phyloP scores from a whole-genome alignment of 53 echinoderm and acorn worm genomes.

The Astropecten irregularis region DNA sequence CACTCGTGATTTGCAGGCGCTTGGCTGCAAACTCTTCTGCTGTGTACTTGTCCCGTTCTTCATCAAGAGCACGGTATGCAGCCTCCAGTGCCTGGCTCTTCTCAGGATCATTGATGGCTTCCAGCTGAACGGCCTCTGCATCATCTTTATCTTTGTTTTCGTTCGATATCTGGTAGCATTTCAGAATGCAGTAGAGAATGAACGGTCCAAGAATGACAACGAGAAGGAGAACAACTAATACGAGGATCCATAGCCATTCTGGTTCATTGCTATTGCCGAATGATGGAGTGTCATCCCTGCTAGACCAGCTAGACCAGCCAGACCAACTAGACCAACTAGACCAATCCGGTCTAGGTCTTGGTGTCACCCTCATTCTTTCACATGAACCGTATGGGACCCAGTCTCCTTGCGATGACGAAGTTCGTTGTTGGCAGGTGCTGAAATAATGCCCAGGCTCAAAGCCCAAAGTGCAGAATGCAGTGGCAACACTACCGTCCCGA shows the following conservation, averaged over 20 bases:
- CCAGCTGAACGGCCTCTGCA: not conserved
- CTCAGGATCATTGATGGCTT: no score
- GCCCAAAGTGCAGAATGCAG: not conserved
- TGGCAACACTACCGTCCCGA: not conserved
- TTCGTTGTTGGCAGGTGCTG: not conserved
- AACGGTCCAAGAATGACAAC: not conserved
- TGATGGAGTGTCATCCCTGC: no score
- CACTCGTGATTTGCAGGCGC: not conserved
- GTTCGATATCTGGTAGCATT: no score
- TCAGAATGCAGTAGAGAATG: constrained; percentile 8
- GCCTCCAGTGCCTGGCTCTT: no score
- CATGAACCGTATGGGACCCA: constrained; percentile 8
- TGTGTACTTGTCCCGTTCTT: not conserved
- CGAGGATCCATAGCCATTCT: constrained; percentile 9
- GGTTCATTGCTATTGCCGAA: no score
- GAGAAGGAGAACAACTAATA: not conserved
- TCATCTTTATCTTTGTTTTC: constrained; percentile 3
- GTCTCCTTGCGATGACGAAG: not conserved
- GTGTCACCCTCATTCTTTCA: not conserved
- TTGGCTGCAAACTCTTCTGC: not conserved
- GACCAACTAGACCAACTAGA: constrained; percentile 8
- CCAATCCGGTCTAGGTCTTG: not conserved
- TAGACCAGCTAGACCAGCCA: not conserved
- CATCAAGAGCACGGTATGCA: not conserved
- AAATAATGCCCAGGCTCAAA: constrained; percentile 4